Conservation (phyloP, 2,113 vertebrate species). For the Ahaetulla prasina region DNA sequence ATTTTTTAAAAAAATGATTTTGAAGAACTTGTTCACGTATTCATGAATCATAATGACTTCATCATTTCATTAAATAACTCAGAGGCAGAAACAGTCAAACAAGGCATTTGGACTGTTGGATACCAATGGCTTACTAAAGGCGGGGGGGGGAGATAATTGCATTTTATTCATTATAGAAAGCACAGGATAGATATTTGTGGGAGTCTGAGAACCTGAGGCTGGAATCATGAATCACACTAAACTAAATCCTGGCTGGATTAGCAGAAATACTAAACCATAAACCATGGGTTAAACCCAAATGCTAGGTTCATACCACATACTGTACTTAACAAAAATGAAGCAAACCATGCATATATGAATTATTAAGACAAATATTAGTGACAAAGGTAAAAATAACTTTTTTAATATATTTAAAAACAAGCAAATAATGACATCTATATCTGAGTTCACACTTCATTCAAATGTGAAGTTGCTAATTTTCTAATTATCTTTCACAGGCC, state of each 20-base stretch:
- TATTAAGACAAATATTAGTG: background rate
- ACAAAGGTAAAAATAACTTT: background rate
- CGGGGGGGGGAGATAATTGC: background rate
- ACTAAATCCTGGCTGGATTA: background rate
- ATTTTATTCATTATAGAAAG: background rate
- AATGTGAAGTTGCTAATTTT: background rate
- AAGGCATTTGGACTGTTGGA: background rate
- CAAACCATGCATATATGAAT: background rate
- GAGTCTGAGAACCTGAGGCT: background rate
- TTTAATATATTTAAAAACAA: background rate
- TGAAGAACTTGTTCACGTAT: background rate
- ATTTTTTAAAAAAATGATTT: background rate
- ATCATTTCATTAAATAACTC: background rate
- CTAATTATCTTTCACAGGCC: background rate
- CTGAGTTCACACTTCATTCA: background rate
- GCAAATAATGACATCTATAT: background rate
- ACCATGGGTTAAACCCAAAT: background rate
- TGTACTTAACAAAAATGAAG: background rate
- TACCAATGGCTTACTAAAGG: background rate
- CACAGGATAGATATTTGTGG: background rate
- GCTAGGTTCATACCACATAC: background rate
- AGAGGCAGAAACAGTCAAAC: background rate
- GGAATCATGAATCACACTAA: background rate
- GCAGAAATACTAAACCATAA: background rate
- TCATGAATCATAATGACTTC: background rate